phyloP scores from a whole-genome alignment of 2,113 vertebrate species.

The Vombatus ursinus region DNA sequence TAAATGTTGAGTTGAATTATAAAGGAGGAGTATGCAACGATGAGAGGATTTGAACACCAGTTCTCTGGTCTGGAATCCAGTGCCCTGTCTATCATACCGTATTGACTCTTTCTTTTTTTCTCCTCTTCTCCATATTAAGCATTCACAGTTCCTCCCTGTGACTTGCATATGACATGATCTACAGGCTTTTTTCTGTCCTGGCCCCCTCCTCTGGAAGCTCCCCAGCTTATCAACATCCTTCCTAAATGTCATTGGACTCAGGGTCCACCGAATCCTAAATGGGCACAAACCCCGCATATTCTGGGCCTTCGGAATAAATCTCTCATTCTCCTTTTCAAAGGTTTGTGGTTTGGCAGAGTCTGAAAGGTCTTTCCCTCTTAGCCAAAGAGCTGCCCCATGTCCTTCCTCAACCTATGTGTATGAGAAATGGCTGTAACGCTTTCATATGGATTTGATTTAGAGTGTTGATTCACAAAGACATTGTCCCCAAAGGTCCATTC shows the following conservation, averaged over 20 bases:
- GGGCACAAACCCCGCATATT: background rate
- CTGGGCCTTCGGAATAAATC: background rate
- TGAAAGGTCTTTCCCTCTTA: background rate
- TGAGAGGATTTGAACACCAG: background rate
- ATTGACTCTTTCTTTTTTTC: background rate
- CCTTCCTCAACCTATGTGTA: background rate
- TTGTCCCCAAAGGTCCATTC: background rate
- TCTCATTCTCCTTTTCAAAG: conserved; percentile 30
- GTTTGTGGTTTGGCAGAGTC: background rate
- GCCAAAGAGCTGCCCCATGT: background rate
- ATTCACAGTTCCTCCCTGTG: background rate
- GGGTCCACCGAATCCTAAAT: background rate
- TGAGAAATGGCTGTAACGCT: background rate
- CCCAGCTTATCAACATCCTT: background rate
- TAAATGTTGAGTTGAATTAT: background rate
- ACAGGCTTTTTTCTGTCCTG: background rate
- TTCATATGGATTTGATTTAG: background rate
- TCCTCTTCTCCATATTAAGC: background rate
- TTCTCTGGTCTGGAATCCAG: background rate
- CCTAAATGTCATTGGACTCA: background rate
- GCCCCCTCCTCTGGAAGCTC: background rate
- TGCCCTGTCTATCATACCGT: background rate
- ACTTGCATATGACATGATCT: background rate
- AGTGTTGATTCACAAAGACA: background rate
- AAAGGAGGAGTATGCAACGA: background rate